phyloP scores from a whole-genome alignment of 2,888 invertebrate genomes.

The Chromoteleia sp. region DNA sequence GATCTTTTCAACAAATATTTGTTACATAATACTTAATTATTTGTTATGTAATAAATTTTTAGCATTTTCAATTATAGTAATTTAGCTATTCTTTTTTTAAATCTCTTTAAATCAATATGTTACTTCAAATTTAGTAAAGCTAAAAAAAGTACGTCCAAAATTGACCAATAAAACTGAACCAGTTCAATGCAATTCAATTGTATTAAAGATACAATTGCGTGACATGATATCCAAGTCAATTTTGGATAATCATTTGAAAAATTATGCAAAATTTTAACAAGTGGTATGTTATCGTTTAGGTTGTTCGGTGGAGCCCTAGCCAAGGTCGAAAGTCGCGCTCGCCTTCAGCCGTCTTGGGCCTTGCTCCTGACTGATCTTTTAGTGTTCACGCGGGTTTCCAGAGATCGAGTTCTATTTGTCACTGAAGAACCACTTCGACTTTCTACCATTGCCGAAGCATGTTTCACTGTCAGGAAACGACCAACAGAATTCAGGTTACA shows the following conservation, averaged over 20 bases:
- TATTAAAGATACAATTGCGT: no score
- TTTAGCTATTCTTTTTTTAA: not conserved
- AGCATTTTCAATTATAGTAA: not conserved
- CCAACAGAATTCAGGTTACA: slow-evolving; percentile 94
- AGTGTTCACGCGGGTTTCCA: slow-evolving; percentile 93
- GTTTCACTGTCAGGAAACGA: slow-evolving; percentile 94
- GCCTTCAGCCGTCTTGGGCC: slow-evolving; percentile 93
- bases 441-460: slow-evolving; percentile 91
- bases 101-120: no score
- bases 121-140: no score
- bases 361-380: slow-evolving; percentile 93
- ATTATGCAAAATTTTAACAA: not conserved
- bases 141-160: no score
- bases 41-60: no score
- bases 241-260: not conserved
- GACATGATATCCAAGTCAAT: not conserved
- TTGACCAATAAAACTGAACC: no score
- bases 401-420: slow-evolving; percentile 94
- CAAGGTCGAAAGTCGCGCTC: slow-evolving; percentile 92
- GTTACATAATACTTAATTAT: no score
- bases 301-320: slow-evolving; percentile 94
- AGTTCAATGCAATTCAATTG: no score
- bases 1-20: no score
- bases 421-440: slow-evolving; percentile 94
- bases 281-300: slow-evolving; percentile 72